phyloP scores from a whole-genome alignment of 2,797 vertebrate genomes.

The Parauchenoglanis punctatus region DNA sequence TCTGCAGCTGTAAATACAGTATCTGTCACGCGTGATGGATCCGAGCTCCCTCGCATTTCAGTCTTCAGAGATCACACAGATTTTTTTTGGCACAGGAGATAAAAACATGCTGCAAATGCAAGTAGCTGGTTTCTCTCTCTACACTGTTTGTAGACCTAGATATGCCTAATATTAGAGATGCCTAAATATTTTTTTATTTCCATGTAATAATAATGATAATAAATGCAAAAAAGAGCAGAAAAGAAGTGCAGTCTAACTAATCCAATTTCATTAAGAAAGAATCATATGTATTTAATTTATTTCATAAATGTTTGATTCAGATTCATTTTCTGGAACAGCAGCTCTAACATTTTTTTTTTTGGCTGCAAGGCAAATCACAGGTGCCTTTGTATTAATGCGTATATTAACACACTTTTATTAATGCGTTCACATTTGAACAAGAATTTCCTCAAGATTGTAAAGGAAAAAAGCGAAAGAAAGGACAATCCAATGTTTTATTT shows the following conservation, averaged over 20 bases:
- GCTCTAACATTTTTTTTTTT: not conserved
- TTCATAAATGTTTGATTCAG: not conserved
- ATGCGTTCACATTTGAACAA: not conserved
- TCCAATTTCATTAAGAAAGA: not conserved
- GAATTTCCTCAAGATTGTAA: not conserved
- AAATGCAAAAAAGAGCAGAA: not conserved
- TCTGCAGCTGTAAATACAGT: slow-evolving; percentile 13
- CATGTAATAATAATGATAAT: not conserved
- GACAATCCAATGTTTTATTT: slow-evolving; percentile 21
- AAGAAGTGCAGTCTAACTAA: no score
- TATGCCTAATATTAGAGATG: no score
- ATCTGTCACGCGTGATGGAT: slow-evolving; percentile 21
- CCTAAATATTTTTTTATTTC: not conserved
- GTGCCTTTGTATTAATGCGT: no score
- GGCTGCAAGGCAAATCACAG: not conserved
- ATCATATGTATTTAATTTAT: no score
- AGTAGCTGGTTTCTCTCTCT: not conserved
- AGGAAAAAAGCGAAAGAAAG: not conserved
- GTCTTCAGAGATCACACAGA: not conserved
- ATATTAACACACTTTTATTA: not conserved
- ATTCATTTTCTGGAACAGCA: not conserved
- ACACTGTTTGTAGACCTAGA: not conserved
- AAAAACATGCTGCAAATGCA: not conserved
- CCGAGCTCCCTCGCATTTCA: not conserved
- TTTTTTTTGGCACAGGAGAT: not conserved